Percentiles rank a stretch among this genome's conserved stretches.
phyloP scores from a whole-genome alignment of 1,140 invertebrate species.

The Brachionus paranguensis region DNA sequence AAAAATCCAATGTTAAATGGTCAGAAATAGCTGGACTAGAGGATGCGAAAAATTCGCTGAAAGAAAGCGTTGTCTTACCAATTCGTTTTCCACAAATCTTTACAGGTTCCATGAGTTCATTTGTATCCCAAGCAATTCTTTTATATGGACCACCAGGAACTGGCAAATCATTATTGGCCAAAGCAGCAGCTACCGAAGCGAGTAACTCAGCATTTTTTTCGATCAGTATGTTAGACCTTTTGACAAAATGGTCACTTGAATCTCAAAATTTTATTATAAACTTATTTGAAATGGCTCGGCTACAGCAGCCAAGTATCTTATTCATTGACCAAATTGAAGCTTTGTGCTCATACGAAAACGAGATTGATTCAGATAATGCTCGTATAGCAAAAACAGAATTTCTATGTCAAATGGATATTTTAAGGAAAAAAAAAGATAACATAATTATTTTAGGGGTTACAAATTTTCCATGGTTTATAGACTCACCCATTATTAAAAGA shows the following conservation, averaged over 20 bases:
- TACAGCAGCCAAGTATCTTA: constrained; percentile 92
- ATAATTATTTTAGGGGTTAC: constrained; percentile 93
- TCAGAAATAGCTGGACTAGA: constrained; percentile 94
- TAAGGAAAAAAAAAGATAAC: constrained; percentile 88
- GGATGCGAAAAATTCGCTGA: constrained; percentile 91
- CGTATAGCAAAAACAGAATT: constrained; percentile 98
- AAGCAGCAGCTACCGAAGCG: constrained; percentile 97
- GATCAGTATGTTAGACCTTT: constrained; percentile 92
- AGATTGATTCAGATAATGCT: constrained; percentile 97
- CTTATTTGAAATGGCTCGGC: constrained; percentile 86
- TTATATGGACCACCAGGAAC: constrained; percentile 98
- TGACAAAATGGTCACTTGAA: constrained; percentile 99
- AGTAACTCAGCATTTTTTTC: constrained; percentile 99
- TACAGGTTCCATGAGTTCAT: constrained; percentile 74
- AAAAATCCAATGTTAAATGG: constrained; percentile 88
- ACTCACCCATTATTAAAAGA: constrained; percentile 85
- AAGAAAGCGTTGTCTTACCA: constrained; percentile 97
- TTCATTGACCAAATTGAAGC: constrained; percentile 99
- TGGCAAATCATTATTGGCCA: constrained; percentile 96
- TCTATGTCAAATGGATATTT: constrained; percentile 96
- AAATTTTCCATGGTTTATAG: constrained; percentile 98
- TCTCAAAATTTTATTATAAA: constrained; percentile 96
- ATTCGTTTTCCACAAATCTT: constrained; percentile 98
- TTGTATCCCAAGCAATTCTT: constrained; percentile 89
- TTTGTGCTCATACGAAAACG: constrained; percentile 88